Evolutionary conservation across 2,888 invertebrate genomes (phyloP).

Genomic region (Ornithoptera priamus): DNA sequence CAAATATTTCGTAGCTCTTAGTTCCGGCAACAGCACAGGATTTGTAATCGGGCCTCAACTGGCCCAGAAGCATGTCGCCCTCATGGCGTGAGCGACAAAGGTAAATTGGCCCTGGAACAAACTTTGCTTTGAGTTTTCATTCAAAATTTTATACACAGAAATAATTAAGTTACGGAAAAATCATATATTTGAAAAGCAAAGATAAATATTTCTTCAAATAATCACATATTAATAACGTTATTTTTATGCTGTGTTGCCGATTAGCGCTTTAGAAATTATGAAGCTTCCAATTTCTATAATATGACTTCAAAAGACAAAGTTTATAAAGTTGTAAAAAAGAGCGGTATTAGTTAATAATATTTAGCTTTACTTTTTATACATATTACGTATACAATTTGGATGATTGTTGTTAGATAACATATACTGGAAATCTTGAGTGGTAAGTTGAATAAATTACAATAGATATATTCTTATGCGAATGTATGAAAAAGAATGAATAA

Average conservation of each 20-base stretch:
- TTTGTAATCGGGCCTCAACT: constrained; percentile 79
- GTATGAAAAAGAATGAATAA: neutral
- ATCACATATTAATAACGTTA: too few relatives aligned
- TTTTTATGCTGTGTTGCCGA: too few relatives aligned
- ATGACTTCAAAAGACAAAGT: too few relatives aligned
- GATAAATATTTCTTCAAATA: too few relatives aligned
- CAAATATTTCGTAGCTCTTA: constrained; percentile 81
- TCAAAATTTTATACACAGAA: neutral
- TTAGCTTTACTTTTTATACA: neutral
- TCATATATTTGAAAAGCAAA: neutral
- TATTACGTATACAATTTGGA: neutral
- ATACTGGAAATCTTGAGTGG: too few relatives aligned
- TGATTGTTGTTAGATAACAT: neutral
- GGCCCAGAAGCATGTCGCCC: constrained; percentile 87
- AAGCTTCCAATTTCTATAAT: too few relatives aligned
- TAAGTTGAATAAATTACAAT: too few relatives aligned
- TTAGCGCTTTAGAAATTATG: too few relatives aligned
- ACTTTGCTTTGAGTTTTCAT: constrained; percentile 1
- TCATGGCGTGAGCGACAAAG: constrained; percentile 87
- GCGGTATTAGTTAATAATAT: too few relatives aligned
- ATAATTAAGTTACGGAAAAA: neutral
- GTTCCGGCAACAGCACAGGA: constrained; percentile 84
- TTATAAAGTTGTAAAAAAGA: too few relatives aligned
- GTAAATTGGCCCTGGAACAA: constrained; percentile 78
- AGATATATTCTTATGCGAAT: neutral